Conservation (phyloP, 2,888 invertebrate genomes). For the Drosophila algonquin region DNA sequence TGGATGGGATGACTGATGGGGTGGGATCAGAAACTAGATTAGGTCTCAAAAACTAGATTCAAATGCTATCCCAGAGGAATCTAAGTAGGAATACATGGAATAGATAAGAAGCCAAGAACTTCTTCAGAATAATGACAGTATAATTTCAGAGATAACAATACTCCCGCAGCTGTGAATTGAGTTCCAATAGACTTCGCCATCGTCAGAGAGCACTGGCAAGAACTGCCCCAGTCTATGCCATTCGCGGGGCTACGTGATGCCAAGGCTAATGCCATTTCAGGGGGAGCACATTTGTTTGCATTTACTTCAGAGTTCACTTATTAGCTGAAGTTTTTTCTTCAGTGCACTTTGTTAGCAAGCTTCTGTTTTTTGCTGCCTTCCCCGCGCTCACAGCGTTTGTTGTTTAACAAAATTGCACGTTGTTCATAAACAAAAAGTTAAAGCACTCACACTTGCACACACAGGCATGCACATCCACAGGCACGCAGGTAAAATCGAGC, state of each 20-base stretch:
- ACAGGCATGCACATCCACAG: constrained; percentile 8
- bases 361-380: constrained; percentile 21
- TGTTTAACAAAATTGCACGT: constrained; percentile 57
- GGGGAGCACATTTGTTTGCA: not conserved
- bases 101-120: not conserved
- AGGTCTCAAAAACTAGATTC: not conserved
- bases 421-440: constrained; percentile 48
- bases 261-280: not conserved
- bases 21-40: no score
- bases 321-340: constrained; percentile 16
- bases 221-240: not conserved
- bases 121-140: not conserved
- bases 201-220: not conserved
- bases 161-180: not conserved
- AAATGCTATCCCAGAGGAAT: not conserved
- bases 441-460: constrained; percentile 19
- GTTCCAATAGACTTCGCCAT: no score
- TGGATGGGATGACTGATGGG: not conserved
- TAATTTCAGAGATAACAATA: not conserved
- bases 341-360: constrained; percentile 31
- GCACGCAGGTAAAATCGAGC: constrained; percentile 23
- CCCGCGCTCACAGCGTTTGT: constrained; percentile 5
- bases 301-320: constrained; percentile 41
- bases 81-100: not conserved
- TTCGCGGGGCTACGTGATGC: constrained; percentile 19